Base-by-base conservation (phyloP, 2,113 vertebrate genomes). In the Pungitius pungitius region DNA sequence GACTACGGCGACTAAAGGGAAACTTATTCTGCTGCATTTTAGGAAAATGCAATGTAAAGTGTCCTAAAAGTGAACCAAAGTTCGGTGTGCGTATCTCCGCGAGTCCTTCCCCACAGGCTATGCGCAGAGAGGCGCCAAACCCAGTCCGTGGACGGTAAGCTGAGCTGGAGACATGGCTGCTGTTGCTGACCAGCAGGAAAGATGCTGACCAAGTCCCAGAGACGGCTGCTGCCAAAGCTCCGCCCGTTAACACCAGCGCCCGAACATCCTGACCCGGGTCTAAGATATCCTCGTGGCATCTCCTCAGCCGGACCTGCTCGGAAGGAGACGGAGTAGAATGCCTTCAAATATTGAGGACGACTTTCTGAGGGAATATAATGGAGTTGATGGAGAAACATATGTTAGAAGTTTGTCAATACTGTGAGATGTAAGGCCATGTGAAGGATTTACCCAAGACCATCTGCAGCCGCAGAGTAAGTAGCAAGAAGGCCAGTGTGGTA, bases 151-250 rank as follows among this genome's bases (percentile, higher is more conserved):
- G 33, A 26, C n/a, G 37, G 84, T 71, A 85, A 91, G 52, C 33
- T 74, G 86, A 88, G 84, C 74, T 64, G 47, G 60, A 40, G 60
- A 45, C 82, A 65, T 74, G 69, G 57, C 4, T 18, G 67, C 63
- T 74, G 64, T n/a, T 86, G 87, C 88, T 91, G 88, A 91, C 80
- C 57, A 47, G 81, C 67, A 86, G 64, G 75, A 87, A 78, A 83
- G 75, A 83, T 86, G 83, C 84, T 87, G 82, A 85, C 86, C 70
- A 27, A 27, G 54, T 17, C 14, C 26, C 57, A 55, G 11, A 77
- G 64, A 71, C 3, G 15, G 10, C 40, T 56, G 66, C 74, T 73
- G 81, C 80, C 82, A 86, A 8, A 84, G 74, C 84, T 51, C 88
- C 81, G 49, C 86, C 84, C 18, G 22, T 63, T 51, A 66, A 69